Base-by-base conservation (phyloP, 2,888 invertebrate species). In the Sesamia inferens region DNA sequence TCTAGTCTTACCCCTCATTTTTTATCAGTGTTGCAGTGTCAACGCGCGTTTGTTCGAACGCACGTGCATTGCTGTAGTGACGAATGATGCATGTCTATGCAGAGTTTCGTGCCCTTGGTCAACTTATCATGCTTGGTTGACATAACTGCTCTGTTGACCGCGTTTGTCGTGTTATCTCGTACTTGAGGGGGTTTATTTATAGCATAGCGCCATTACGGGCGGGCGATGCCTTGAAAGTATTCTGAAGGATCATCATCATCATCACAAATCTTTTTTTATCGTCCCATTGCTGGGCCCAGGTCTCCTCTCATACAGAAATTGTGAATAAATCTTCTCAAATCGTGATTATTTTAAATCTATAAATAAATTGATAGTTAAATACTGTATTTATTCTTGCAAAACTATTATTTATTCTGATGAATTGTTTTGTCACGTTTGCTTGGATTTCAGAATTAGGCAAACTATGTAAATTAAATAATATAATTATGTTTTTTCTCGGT, bases 1-100 rank as follows among this genome's bases (percentile, higher is more conserved):
- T 61, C 31, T 67, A 39, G 39, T 39, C 44, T 44, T 78, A 70
- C 59, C n/a, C 68, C 16, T 61, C 47, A 13, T 57, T 68, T 68
- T n/a, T 22, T 13, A 47, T 48, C 10, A 31, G n/a, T 5, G 16
- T 22, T 57, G 42, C 61, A 19, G 8, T 24, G 47, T n/a, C 13
- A 62, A 54, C 47, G 62, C 31, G 42, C 48, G 76, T 70, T 59
- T 24, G 16, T 16, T 24, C 19, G 22, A 70, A 59, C 39, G 24
- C 63, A 70, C 54, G 59, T 64, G 31, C 6, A 14, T 31, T 24
- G 31, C 16, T n/a, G 58, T 59, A 44, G n/a, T 42, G 11, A 55
- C 42, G 5, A 14, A 22, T 39, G 19, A 58, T 11, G 47, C 57
- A 57, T 47, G 24, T 24, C 57, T 67, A 31, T 48, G 65, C n/a